Base-by-base conservation (phyloP, 2,888 invertebrate species). In the Dryadula phaetusa region DNA sequence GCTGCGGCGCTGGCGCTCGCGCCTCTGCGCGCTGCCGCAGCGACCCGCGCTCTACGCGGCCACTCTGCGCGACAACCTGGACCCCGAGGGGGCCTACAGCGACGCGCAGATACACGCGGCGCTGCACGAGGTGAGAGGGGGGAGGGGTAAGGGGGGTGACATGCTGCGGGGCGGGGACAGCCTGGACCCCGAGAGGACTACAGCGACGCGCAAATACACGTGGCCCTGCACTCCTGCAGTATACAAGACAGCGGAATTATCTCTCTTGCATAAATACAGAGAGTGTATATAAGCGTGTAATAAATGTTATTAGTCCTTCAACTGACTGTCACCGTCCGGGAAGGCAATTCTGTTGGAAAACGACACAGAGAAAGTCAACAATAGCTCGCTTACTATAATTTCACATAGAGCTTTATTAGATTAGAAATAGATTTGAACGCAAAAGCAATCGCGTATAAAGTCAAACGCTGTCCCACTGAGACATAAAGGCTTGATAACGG, bases 121-220 rank as follows among this genome's bases (percentile, higher is more conserved):
- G 0, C 80, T 97, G 12, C 95, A 96, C 61, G 95, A 96, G 86
- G 96, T 92, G n/a, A 18, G 65, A 32, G 8, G 0, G 20, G 18
- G 32, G 5, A 5, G 10, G 28, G 28, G 3, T 3, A 1, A 90
- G 28, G 28, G 28, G 6, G 28, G 6, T 28, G 28, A 94, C 96
- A 16, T 81, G 96, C 25, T 96, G 97, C 82, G 95, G 96, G 0
- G 97, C 96, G 86, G 97, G 0, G 94, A 95, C 72, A 97, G 97
- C 84, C 88, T 97, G 46, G 97, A 97, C 85, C 97, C 97, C 0
- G 95, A 95, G 79, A 89, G 93, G 10, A 83, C 40, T 94, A 95
- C 77, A 83, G 86, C 8, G 97, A 97, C 75, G 91, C 93, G 0
- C 86, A 94, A 20, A 86, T 97, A 34, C 95, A 96, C 95, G 90